Conservation (phyloP, 2,888 invertebrate genomes). For the Coelinius sp. region DNA sequence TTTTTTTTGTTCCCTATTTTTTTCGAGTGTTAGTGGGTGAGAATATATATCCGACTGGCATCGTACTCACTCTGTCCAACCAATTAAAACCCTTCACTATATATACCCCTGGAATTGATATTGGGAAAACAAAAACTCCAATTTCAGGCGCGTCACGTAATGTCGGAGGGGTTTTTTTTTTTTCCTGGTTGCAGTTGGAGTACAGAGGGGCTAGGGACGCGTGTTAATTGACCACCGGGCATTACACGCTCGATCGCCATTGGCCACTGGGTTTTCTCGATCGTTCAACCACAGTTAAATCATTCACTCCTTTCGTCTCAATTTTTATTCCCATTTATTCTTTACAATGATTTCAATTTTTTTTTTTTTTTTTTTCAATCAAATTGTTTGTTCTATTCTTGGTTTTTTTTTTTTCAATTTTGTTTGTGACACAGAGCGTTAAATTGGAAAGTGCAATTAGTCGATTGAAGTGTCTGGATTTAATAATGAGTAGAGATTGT, state of each 20-base stretch:
- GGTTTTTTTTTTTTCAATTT: neutral
- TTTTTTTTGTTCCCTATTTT: neutral
- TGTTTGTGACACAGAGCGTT: constrained; percentile 37
- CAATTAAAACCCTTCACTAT: constrained; percentile 65
- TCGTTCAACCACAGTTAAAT: constrained; percentile 15
- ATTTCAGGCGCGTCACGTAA: constrained; percentile 64
- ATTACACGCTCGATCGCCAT: constrained; percentile 63
- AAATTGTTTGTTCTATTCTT: neutral
- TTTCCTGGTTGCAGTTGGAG: neutral
- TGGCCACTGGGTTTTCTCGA: constrained; percentile 52
- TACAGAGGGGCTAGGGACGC: constrained; percentile 35
- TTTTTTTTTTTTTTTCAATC: neutral
- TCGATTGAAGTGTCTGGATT: constrained; percentile 29
- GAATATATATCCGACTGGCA: constrained; percentile 47
- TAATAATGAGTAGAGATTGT: constrained; percentile 10
- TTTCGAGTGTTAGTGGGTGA: constrained; percentile 36
- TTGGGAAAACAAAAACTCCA: constrained; percentile 67
- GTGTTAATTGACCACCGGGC: constrained; percentile 67
- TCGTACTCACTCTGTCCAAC: constrained; percentile 52
- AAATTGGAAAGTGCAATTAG: constrained; percentile 46
- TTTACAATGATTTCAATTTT: constrained; percentile 7
- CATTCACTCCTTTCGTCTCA: constrained; percentile 25
- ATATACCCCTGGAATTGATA: constrained; percentile 61
- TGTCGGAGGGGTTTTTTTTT: constrained; percentile 42
- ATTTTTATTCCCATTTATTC: neutral